These are phyloP conservation scores for Dipus sagitta DNA, from an alignment of 2,797 vertebrate genomes.

Conservation along the genomic window DNA sequence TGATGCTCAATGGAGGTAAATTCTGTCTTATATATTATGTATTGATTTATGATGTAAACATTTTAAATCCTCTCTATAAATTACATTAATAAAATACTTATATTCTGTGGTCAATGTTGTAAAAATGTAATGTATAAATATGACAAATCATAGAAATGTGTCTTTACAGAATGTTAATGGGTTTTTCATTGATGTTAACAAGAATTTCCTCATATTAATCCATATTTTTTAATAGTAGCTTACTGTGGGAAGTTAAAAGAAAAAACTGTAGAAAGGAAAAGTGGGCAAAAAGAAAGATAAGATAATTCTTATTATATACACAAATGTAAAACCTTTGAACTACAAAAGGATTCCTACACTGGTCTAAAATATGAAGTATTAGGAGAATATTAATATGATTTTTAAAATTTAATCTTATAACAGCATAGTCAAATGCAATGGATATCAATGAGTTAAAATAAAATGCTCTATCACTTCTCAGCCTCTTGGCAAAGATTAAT, in stretches of 20 bases:
- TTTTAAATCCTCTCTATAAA: constrained; percentile 5
- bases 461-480: background rate
- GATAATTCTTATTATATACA: background rate
- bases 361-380: background rate
- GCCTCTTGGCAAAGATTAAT: background rate
- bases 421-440: background rate
- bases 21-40: background rate
- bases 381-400: background rate
- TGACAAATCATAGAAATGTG: background rate
- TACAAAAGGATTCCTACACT: background rate
- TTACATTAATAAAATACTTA: background rate
- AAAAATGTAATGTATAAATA: constrained; percentile 17
- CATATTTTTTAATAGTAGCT: constrained; percentile 12
- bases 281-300: background rate
- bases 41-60: constrained; percentile 21
- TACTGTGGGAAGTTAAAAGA: constrained; percentile 1
- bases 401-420: background rate
- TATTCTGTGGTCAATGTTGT: background rate
- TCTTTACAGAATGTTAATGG: background rate
- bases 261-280: background rate
- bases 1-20: background rate
- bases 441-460: background rate
- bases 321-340: background rate
- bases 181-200: background rate
- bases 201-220: background rate